Evolutionary conservation across 2,888 invertebrate genomes (phyloP), one percentile per base, ranked within the genome.

Genomic region (Pedicia rivosa): DNA sequence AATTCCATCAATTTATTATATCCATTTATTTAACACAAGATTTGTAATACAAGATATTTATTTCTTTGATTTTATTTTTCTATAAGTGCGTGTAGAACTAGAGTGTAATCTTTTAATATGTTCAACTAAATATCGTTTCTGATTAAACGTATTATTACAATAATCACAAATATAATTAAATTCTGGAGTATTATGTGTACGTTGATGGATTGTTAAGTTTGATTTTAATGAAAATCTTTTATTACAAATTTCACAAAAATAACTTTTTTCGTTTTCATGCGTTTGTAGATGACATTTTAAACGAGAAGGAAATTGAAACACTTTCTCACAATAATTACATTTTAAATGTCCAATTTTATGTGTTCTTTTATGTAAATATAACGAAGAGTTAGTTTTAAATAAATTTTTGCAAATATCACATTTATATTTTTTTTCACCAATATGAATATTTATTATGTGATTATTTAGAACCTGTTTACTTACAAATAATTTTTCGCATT

Each of bases 71-170:
- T 6, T 6, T 20, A 8, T 6, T 6, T n/a, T n/a, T n/a, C n/a
- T n/a, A n/a, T n/a, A n/a, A n/a, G n/a, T n/a, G n/a, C n/a, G n/a
- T n/a, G n/a, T n/a, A n/a, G 20, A 20, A 32, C 13, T 22, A n/a
- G n/a, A 26, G 6, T 35, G 35, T 4, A 25, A 12, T 31, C 54
- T 57, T 17, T 48, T 44, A 43, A 57, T 44, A 47, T 72, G 72
- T 42, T 59, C 66, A 36, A 61, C 62, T 12, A 72, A 50, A 48
- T 71, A 71, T 15, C 70, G 53, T 42, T 55, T 55, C 47, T 70
- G 68, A 4, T 65, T 63, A 47, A 70, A 69, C 19, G 51, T 54
- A 22, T 54, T 50, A 0, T 52, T 56, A 46, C 71, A 71, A 14
- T 52, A 46, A 9, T 51, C 48, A 44, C 68, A 69, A 2, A 49